These are phyloP conservation scores for Laticauda laticaudata DNA, from an alignment of 2,113 vertebrate species.

Conservation along the genomic window DNA sequence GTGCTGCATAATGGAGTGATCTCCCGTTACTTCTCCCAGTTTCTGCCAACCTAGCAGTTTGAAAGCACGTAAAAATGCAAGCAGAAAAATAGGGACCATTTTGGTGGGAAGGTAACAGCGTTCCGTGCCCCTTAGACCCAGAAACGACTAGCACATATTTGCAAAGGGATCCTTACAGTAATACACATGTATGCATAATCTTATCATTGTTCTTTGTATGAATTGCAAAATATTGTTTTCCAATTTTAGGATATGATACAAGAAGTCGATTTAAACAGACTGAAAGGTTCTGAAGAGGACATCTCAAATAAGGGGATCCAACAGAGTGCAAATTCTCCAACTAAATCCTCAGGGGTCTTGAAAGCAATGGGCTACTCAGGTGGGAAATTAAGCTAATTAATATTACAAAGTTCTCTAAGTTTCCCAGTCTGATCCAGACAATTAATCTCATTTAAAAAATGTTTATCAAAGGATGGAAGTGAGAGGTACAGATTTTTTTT, in stretches of 20 bases:
- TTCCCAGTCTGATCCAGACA: not conserved
- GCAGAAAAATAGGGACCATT: too few relatives aligned
- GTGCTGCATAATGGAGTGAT: accelerated
- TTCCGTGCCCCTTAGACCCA: too few relatives aligned
- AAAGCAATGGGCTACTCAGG: constrained; percentile 42
- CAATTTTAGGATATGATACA: constrained; percentile 76
- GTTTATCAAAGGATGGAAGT: not conserved
- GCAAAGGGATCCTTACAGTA: too few relatives aligned
- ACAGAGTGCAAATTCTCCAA: not conserved
- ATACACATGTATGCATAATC: not conserved
- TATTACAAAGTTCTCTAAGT: not conserved
- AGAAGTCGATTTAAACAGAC: constrained; percentile 64
- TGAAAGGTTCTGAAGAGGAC: constrained; percentile 58
- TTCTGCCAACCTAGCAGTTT: too few relatives aligned
- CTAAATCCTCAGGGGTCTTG: not conserved
- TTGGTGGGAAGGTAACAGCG: too few relatives aligned
- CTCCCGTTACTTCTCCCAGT: too few relatives aligned
- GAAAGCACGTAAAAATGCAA: too few relatives aligned
- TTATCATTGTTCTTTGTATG: not conserved
- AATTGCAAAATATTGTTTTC: not conserved
- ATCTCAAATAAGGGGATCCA: not conserved
- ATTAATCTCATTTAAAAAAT: not conserved
- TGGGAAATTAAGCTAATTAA: constrained; percentile 40
- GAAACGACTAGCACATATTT: too few relatives aligned
- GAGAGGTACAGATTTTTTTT: too few relatives aligned